Evolutionary conservation across 2,888 invertebrate genomes (phyloP).

Genomic region (Cistogaster globosa): DNA sequence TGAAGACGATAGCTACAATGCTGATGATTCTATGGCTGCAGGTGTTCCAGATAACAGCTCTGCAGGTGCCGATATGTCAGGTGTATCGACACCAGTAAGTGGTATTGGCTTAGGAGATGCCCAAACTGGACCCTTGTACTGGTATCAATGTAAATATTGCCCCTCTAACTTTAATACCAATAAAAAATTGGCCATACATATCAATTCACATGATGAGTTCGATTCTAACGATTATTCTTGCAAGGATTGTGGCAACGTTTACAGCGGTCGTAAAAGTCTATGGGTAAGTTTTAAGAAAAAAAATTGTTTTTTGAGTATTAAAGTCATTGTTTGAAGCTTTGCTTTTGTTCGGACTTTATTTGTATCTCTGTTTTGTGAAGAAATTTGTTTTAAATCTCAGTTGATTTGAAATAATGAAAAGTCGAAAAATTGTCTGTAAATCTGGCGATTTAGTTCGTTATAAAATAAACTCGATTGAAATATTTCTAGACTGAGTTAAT

Average conservation of each 20-base stretch:
- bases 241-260: conserved; percentile 83
- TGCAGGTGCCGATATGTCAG: conserved; percentile 63
- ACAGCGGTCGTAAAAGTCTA: conserved; percentile 82
- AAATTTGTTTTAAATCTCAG: no score
- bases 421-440: no score
- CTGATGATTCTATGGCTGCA: conserved; percentile 59
- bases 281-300: conserved; percentile 79
- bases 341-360: no score
- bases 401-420: no score
- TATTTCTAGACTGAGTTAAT: no score
- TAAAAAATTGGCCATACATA: conserved; percentile 83
- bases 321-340: no score
- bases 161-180: conserved; percentile 83
- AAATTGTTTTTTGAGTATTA: background rate
- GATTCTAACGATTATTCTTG: conserved; percentile 83
- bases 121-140: conserved; percentile 76
- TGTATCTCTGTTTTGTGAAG: no score
- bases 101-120: conserved; percentile 49
- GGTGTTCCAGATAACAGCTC: conserved; percentile 43
- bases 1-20: conserved; percentile 63
- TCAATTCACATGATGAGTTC: conserved; percentile 83
- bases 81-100: conserved; percentile 71
- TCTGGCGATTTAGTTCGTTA: no score
- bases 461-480: no score
- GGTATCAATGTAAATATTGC: conserved; percentile 83